phyloP scores from a whole-genome alignment of 2,113 vertebrate species.

The Eleginops maclovinus region DNA sequence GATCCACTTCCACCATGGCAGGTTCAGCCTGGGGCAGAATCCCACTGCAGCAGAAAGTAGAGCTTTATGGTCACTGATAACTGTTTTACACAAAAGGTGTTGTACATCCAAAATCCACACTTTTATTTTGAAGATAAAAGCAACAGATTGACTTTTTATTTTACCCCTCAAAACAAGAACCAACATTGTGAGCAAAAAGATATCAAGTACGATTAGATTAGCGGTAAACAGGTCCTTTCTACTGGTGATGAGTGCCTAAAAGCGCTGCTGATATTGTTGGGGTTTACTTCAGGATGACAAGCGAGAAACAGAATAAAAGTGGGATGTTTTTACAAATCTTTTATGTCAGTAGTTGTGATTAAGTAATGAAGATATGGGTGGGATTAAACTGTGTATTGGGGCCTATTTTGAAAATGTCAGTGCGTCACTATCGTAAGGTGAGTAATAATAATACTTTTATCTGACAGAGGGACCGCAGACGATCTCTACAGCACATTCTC shows the following conservation, averaged over 20 bases:
- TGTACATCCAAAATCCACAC: background rate
- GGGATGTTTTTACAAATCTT: background rate
- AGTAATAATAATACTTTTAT: background rate
- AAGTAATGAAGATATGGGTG: background rate
- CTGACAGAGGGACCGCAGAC: background rate
- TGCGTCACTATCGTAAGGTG: background rate
- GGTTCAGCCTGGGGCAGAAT: slow-evolving; percentile 83
- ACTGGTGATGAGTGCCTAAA: background rate
- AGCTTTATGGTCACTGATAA: background rate
- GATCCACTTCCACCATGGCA: slow-evolving; percentile 78
- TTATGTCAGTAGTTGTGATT: background rate
- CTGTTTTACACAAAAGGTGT: background rate
- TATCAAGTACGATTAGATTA: too few species aligned
- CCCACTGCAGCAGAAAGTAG: slow-evolving; percentile 80
- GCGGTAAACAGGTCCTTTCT: background rate
- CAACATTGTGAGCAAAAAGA: background rate
- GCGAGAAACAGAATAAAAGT: background rate
- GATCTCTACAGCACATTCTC: background rate
- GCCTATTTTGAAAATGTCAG: background rate
- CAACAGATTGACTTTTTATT: background rate
- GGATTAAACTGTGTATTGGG: background rate
- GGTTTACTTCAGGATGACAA: background rate
- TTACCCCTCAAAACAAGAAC: background rate
- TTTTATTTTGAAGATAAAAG: background rate
- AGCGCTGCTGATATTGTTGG: background rate